Evolutionary conservation across 92 coral and sea anemone genomes (phyloP), one percentile per base, ranked within the genome.

Genomic region (Zoanthus sociatus): DNA sequence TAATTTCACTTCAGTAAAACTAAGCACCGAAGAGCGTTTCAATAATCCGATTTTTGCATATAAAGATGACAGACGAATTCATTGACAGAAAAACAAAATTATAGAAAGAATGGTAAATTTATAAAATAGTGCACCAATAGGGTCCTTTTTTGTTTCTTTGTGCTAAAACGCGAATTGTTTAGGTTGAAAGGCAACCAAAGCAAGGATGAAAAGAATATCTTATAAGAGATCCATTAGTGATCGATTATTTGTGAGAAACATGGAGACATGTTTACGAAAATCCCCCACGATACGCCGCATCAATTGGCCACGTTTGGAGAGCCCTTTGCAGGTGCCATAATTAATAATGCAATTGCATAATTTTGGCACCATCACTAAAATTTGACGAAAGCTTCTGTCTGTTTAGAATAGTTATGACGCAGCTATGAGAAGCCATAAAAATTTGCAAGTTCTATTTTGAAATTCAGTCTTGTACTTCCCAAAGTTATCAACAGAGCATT

Each of bases 241-340:
- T 66, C 12, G 70, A 81, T 81, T 66, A 67, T 81, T 67, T 18
- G 67, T 45, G 12, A 12, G 45, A 26, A 20, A 60, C 42, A 15
- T 46, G 42, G 30, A 26, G 45, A 48, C 31, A 66, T 81, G 32
- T 81, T 81, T 81, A 66, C 61, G 26, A n/a, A 37, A 77, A 77
- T 20, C 15, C 47, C 53, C 64, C 75, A 14, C 44, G 11, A 46
- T 64, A 44, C 72, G 20, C 75, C 13, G 85, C 56, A 42, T 81
- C 61, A 64, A 42, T 16, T 17, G 67, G 73, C n/a, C 85, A n/a
- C 6, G 75, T 81, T 42, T 17, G 9, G 55, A 7, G 12, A 9
- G 10, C 12, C 8, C 10, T 11, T 50, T 50, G 85, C 85, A 81
- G 85, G 85, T 81, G 85, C 32, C 46, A 21, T 9, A 51, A 81